Evolutionary conservation across 92 coral and sea anemone species (phyloP), one percentile per base, ranked within the genome.

Genomic region (Bergia puertoricense): DNA sequence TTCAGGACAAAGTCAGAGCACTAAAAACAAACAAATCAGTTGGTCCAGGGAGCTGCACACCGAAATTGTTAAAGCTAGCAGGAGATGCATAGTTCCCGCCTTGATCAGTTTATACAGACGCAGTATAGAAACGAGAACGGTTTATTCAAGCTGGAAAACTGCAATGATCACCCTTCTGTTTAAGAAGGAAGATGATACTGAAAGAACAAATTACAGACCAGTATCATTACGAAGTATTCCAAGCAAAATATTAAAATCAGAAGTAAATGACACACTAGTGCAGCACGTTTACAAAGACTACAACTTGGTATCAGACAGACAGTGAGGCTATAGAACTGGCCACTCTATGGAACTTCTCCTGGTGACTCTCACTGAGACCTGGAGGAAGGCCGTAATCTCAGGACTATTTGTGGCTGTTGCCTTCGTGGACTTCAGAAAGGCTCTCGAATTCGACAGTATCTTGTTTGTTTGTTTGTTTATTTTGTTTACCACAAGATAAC

Each of bases 301-400:
- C 56, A 82, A 15, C 23, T 85, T 38, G 81, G 68, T 45, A 18
- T 89, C 30, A 15, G 89, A 91, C 65, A 83, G 86, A 65, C 91
- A 84, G 66, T 78, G 94, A 85, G 86, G 86, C 15, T 73, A 85
- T 40, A 83, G 91, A 44, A 62, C 79, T 20, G 92, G 92, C 10
- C 36, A 89, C 69, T 89, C 90, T 2, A 92, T 92, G 45, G 94
- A 92, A 54, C 85, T 86, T 18, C 41, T 86, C 20, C 81, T 88
- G 41, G 30, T 92, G 7, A 83, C 77, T 11, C 76, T 89, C 1
- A 92, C 92, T 1, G 94, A 92, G 57, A 40, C 76, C 44, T 92
- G 94, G 92, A 89, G 92, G 79, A 86, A 71, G 37, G 92, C 92
- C 11, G 69, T 92, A 10, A 92, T 86, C 66, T 22, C 54, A 23